Base-by-base conservation (phyloP, 1,140 invertebrate genomes). In the Aphis craccivora region DNA sequence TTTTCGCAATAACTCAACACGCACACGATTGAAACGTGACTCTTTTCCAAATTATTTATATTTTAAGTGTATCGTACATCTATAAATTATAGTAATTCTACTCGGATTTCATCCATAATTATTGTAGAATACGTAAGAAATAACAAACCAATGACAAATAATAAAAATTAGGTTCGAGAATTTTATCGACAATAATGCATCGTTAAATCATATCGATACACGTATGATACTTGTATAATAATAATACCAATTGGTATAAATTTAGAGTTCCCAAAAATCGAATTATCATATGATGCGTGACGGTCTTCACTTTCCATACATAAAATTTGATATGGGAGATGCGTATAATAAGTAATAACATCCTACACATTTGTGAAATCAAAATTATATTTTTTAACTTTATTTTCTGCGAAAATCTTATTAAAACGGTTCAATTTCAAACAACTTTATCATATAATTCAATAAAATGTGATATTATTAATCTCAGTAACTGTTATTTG, bases 1-100 rank as follows among this genome's bases (percentile, higher is more conserved):
- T 76, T 76, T 76, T n/a, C 14, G n/a, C 60, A 76, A 76, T 76
- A 76, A n/a, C 60, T 76, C 60, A 76, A 76, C 60, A n/a, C 60
- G n/a, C 18, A 76, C 30, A 18, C 4, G 60, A 76, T 76, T 76
- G 60, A 76, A 76, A 76, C 60, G 60, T 76, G 60, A 76, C n/a
- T 76, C 30, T 76, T 76, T 76, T 76, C 4, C 11, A 76, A 76
- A 76, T 76, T 35, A 76, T 76, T 76, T n/a, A 76, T 76, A 76
- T 76, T 76, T 76, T 76, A 76, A 76, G 60, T 76, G 30, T 76
- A 76, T n/a, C 60, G 6, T 76, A 67, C 30, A 67, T 67, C 14
- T 67, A 45, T 67, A 25, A 18, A n/a, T n/a, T 76, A 76, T 76
- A 76, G n/a, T 76, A 76, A 20, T n/a, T n/a, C 30, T 76, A 18